Conservation (phyloP, 2,113 vertebrate genomes). For the Odontesthes bonariensis region DNA sequence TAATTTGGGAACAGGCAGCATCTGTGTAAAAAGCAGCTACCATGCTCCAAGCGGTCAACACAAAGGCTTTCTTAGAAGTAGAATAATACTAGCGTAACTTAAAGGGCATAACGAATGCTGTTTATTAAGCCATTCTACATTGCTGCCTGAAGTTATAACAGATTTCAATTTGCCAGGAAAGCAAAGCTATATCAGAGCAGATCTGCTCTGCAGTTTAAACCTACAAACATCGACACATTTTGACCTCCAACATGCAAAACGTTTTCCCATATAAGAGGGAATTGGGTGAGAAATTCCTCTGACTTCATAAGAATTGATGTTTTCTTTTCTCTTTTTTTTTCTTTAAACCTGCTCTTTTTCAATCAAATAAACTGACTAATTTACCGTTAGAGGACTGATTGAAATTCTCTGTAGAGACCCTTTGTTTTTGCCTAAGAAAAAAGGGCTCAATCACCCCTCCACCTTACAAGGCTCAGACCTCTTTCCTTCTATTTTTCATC, state of each 20-base stretch:
- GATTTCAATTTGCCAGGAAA: too few relatives aligned
- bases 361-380: slow-evolving; percentile 50
- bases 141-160: slow-evolving; percentile 21
- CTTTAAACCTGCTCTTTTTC: slow-evolving; percentile 41
- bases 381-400: slow-evolving; percentile 48
- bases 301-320: slow-evolving; percentile 35
- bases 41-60: slow-evolving; percentile 12
- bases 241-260: slow-evolving; percentile 16
- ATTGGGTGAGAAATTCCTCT: slow-evolving; percentile 34
- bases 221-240: background rate
- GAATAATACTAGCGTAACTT: slow-evolving; percentile 1
- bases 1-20: slow-evolving; percentile 26
- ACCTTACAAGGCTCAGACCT: slow-evolving; percentile 36
- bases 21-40: slow-evolving; percentile 35
- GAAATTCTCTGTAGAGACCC: slow-evolving; percentile 39
- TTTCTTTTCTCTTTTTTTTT: slow-evolving; percentile 17
- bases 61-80: slow-evolving; percentile 29
- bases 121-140: slow-evolving; percentile 26
- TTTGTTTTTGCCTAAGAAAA: slow-evolving; percentile 39
- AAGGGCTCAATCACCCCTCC: slow-evolving; percentile 19
- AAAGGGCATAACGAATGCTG: slow-evolving; percentile 8
- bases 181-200: background rate
- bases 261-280: background rate
- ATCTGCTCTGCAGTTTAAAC: background rate
- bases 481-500: slow-evolving; percentile 40